Evolutionary conservation across 1,140 invertebrate genomes (phyloP).

Genomic region (Lepidurus couesii): DNA sequence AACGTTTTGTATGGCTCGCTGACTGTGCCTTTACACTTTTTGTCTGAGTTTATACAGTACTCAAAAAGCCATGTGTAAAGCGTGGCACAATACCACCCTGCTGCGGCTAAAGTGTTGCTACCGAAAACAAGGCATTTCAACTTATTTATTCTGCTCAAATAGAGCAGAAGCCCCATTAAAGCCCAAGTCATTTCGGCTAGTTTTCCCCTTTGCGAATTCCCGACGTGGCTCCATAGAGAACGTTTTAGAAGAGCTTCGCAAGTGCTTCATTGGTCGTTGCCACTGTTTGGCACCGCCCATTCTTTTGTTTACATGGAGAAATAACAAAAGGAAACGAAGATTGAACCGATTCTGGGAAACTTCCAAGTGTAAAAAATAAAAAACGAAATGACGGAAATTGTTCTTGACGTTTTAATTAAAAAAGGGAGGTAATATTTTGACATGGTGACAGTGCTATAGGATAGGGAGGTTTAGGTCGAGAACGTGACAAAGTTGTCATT

Average conservation of each 20-base stretch:
- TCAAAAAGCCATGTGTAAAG: background rate
- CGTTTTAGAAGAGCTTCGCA: no score
- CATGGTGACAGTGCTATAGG: background rate
- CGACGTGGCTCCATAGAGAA: no score
- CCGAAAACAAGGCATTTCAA: background rate
- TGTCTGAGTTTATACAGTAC: background rate
- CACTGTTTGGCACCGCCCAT: no score
- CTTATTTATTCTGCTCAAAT: conserved; percentile 1
- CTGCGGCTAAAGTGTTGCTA: background rate
- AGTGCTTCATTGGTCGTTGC: no score
- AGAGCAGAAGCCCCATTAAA: background rate
- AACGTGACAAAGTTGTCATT: background rate
- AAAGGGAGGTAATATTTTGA: background rate
- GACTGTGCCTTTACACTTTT: background rate
- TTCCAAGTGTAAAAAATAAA: no score
- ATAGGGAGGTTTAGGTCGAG: background rate
- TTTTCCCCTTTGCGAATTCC: no score
- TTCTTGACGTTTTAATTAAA: background rate
- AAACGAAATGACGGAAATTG: no score
- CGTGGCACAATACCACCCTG: background rate
- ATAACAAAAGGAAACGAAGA: no score
- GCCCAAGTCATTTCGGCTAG: no score
- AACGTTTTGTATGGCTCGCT: background rate
- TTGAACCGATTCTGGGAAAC: no score
- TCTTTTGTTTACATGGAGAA: no score